Evolutionary conservation across 2,797 vertebrate species (phyloP).

Genomic region (Poeciliopsis gracilis): DNA sequence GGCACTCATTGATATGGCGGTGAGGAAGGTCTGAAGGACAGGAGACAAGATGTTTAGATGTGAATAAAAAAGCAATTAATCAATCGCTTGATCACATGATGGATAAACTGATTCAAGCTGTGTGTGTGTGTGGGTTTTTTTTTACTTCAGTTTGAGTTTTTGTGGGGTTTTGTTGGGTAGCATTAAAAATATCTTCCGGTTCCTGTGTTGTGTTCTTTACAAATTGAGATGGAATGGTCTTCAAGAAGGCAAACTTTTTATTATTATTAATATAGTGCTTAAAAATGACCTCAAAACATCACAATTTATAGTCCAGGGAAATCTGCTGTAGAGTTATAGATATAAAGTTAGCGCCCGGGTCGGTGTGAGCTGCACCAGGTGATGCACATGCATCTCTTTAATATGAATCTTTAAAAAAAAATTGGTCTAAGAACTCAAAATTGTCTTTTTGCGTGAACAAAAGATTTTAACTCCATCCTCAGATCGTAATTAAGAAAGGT

Average conservation of each 20-base stretch:
- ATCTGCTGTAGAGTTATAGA: not conserved
- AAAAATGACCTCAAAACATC: too few species aligned
- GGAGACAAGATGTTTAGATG: not conserved
- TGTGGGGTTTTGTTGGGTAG: too few species aligned
- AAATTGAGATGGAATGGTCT: too few species aligned
- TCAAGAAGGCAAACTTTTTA: too few species aligned
- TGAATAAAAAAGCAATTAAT: not conserved
- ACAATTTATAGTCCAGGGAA: too few species aligned
- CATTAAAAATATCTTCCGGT: too few species aligned
- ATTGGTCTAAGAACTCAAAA: not conserved
- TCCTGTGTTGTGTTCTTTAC: too few species aligned
- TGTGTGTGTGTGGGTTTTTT: too few species aligned
- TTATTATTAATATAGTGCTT: too few species aligned
- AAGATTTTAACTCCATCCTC: not conserved
- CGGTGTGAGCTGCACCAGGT: not conserved
- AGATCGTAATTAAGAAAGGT: not conserved
- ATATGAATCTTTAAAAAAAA: not conserved
- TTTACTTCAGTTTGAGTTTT: too few species aligned
- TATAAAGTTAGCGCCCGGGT: not conserved
- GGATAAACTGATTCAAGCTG: too few species aligned
- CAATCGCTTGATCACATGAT: too few species aligned
- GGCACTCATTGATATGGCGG: constrained; percentile 98
- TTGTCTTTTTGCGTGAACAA: not conserved
- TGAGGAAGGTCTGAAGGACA: constrained; percentile 90
- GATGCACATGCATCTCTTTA: not conserved